A percentile compares a stretch with the other conserved stretches of the same genome.
phyloP scores from a whole-genome alignment of 2,888 invertebrate genomes.

The Neelides folsomi region DNA sequence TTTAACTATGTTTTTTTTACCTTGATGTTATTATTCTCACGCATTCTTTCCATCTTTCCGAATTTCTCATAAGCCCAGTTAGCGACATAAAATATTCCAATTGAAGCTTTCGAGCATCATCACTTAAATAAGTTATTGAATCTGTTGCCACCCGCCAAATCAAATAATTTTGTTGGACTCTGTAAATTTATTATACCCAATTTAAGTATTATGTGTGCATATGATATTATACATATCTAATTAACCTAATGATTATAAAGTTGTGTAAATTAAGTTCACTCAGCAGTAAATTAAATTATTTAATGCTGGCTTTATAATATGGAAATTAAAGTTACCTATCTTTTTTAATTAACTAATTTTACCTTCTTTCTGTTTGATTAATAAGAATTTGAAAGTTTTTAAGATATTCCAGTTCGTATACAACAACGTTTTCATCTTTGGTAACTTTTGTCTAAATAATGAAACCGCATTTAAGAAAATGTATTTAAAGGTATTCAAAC shows the following conservation, averaged over 20 bases:
- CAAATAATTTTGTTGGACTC: constrained; percentile 73
- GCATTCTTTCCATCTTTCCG: constrained; percentile 85
- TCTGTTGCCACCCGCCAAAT: constrained; percentile 73
- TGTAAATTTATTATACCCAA: too few relatives aligned
- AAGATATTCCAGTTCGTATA: constrained; percentile 72
- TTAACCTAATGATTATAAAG: too few relatives aligned
- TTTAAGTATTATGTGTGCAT: too few relatives aligned
- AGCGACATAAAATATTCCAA: constrained; percentile 65
- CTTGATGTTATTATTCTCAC: constrained; percentile 44
- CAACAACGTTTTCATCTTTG: constrained; percentile 62
- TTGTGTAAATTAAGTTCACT: too few relatives aligned
- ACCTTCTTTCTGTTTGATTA: constrained; percentile 47
- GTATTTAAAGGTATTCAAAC: too few relatives aligned
- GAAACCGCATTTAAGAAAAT: too few relatives aligned
- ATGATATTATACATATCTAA: too few relatives aligned
- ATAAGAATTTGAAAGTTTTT: constrained; percentile 53
- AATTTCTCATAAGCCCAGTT: constrained; percentile 68
- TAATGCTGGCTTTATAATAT: too few relatives aligned
- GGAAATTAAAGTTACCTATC: background rate
- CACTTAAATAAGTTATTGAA: constrained; percentile 55
- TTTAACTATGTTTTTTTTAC: constrained; percentile 8
- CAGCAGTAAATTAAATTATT: too few relatives aligned
- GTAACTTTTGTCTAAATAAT: constrained; percentile 40
- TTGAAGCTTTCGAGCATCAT: constrained; percentile 62
- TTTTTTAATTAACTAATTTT: constrained; percentile 4